Percentiles rank a stretch among this genome's conserved stretches.
phyloP scores from a whole-genome alignment of 1,140 invertebrate species.

The Zaprionus inermis region DNA sequence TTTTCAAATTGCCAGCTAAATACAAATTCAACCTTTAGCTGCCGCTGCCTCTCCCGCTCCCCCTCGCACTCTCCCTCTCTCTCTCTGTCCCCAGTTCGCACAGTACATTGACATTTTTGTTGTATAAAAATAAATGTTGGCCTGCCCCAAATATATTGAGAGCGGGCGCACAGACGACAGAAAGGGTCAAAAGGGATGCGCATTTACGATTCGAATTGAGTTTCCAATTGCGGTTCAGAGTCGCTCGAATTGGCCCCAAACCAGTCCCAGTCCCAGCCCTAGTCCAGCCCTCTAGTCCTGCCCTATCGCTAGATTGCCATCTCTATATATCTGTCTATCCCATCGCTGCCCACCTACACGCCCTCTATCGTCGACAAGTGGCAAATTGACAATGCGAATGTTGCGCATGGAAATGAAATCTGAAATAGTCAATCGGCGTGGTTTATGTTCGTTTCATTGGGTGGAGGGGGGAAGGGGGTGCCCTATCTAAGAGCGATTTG shows the following conservation, averaged over 20 bases:
- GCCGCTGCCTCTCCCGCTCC: not conserved
- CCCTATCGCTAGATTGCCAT: constrained; percentile 24
- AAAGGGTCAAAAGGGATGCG: constrained; percentile 31
- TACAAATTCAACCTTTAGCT: constrained; percentile 1
- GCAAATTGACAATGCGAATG: constrained; percentile 25
- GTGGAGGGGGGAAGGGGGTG: too few relatives aligned
- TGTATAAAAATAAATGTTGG: constrained; percentile 46
- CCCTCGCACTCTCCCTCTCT: not conserved
- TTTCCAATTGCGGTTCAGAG: constrained; percentile 18
- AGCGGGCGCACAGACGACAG: too few relatives aligned
- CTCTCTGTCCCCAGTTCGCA: not conserved
- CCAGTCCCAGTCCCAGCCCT: too few relatives aligned
- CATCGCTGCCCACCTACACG: not conserved
- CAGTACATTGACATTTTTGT: constrained; percentile 49
- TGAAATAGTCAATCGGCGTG: constrained; percentile 23
- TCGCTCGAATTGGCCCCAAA: not conserved
- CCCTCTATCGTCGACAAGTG: constrained; percentile 10
- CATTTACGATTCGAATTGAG: constrained; percentile 9
- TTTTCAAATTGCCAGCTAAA: constrained; percentile 36
- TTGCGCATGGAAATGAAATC: constrained; percentile 18
- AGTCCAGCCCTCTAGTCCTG: not conserved
- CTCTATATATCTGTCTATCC: not conserved
- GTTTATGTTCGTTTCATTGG: constrained; percentile 20
- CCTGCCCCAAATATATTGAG: constrained; percentile 12
- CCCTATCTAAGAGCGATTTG: not conserved